A percentile compares a stretch with the other conserved stretches of the same genome.
Evolutionary conservation across 1,140 invertebrate species (phyloP).

Genomic region (Pectinophora gossypiella): DNA sequence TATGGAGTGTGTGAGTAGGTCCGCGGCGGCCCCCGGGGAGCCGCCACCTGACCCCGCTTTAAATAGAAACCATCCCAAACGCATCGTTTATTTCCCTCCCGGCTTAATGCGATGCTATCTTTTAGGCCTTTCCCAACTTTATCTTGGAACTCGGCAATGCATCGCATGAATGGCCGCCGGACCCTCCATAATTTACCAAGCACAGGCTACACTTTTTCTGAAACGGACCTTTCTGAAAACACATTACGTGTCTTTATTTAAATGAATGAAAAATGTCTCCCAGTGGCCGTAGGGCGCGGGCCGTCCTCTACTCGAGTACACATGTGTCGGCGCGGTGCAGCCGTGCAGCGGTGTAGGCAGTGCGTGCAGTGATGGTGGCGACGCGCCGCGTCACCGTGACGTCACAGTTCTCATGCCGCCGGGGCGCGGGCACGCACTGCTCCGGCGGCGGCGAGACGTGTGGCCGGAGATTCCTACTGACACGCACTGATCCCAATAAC

Average conservation of each 20-base stretch:
- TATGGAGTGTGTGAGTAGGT: slow-evolving; percentile 36
- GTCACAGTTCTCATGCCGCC: background rate
- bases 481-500: too few species aligned
- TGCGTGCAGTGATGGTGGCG: background rate
- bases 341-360: background rate
- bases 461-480: too few species aligned
- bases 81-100: slow-evolving; percentile 22
- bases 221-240: too few species aligned
- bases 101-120: slow-evolving; percentile 57
- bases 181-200: background rate
- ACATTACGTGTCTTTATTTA: too few species aligned
- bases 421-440: background rate
- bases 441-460: too few species aligned
- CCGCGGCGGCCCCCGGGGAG: slow-evolving; percentile 22
- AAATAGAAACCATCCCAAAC: slow-evolving; percentile 24
- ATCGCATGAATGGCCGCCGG: background rate
- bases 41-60: slow-evolving; percentile 25
- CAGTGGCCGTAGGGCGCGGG: background rate
- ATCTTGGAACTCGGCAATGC: background rate
- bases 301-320: too few species aligned
- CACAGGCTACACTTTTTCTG: background rate
- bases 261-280: too few species aligned
- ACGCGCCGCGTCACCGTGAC: background rate
- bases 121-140: slow-evolving; percentile 17
- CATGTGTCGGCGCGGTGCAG: background rate